These are phyloP conservation scores for Macrophya alboannulata DNA, from an alignment of 2,888 invertebrate species.

Conservation along the genomic window DNA sequence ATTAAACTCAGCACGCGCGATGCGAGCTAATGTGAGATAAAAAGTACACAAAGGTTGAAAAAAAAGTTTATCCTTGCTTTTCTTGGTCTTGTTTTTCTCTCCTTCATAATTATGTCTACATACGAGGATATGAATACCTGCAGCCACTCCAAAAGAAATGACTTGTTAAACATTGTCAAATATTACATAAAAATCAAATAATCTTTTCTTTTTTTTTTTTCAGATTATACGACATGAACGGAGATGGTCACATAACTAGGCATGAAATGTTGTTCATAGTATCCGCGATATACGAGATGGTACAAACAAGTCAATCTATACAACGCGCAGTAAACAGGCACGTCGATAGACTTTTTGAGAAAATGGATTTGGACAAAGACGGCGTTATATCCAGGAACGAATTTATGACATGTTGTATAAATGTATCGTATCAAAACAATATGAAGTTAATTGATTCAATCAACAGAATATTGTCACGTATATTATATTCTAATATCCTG, in stretches of 20 bases:
- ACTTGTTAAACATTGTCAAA: neutral
- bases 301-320: conserved; percentile 65
- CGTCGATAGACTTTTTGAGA: conserved; percentile 73
- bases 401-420: conserved; percentile 73
- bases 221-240: conserved; percentile 75
- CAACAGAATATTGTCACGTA: neutral
- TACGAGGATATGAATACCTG: neutral
- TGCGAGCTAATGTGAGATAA: no score
- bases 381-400: conserved; percentile 74
- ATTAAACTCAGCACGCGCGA: no score
- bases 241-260: conserved; percentile 75
- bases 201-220: neutral
- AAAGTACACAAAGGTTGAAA: no score
- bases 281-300: conserved; percentile 75
- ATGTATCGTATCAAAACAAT: conserved; percentile 64
- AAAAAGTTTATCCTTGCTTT: no score
- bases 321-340: conserved; percentile 68
- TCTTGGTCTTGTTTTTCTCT: no score
- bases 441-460: neutral
- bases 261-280: conserved; percentile 72
- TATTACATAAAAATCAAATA: neutral
- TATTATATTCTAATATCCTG: neutral
- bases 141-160: neutral
- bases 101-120: no score
- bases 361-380: conserved; percentile 74